A percentile compares a stretch with the other conserved stretches of the same genome.
Evolutionary conservation across 1,140 invertebrate genomes (phyloP).

Genomic region (Frieseomelitta varia): DNA sequence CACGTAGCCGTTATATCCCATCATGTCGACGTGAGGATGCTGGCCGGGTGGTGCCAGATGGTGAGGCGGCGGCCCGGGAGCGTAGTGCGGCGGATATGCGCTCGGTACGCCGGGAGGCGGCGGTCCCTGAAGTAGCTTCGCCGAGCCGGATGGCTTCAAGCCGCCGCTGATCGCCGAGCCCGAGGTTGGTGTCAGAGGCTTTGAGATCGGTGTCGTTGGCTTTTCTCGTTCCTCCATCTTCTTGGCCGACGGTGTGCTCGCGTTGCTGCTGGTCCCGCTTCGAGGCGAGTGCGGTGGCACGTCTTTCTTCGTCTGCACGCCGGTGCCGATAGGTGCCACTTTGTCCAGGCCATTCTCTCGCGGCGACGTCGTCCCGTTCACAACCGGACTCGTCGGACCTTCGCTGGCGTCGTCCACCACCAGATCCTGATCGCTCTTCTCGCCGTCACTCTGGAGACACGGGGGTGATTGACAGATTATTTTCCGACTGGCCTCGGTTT

Average conservation of each 20-base stretch:
- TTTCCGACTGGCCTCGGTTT: background rate
- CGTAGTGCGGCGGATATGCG: constrained; percentile 74
- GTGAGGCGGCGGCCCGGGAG: constrained; percentile 76
- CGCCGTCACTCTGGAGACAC: constrained; percentile 92
- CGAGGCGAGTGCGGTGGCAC: constrained; percentile 84
- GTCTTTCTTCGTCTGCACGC: constrained; percentile 83
- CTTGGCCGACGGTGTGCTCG: constrained; percentile 89
- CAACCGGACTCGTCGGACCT: constrained; percentile 82
- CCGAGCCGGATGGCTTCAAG: constrained; percentile 78
- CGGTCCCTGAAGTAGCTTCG: constrained; percentile 73
- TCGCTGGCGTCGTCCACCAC: constrained; percentile 97
- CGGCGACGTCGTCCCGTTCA: constrained; percentile 89
- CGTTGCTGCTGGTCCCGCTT: constrained; percentile 90
- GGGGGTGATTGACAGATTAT: background rate
- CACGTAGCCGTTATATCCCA: constrained; percentile 78
- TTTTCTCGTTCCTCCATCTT: constrained; percentile 90
- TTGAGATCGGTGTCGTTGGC: constrained; percentile 94
- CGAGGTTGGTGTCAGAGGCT: constrained; percentile 93
- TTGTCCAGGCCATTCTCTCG: constrained; percentile 90
- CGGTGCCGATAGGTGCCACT: constrained; percentile 73
- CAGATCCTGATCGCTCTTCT: constrained; percentile 98
- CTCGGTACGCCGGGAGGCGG: constrained; percentile 73
- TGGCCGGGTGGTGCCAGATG: constrained; percentile 75
- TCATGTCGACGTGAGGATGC: constrained; percentile 77
- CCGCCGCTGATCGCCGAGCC: constrained; percentile 78